Base-by-base conservation (phyloP, 2,797 vertebrate species). In the Acanthurus lineatus region DNA sequence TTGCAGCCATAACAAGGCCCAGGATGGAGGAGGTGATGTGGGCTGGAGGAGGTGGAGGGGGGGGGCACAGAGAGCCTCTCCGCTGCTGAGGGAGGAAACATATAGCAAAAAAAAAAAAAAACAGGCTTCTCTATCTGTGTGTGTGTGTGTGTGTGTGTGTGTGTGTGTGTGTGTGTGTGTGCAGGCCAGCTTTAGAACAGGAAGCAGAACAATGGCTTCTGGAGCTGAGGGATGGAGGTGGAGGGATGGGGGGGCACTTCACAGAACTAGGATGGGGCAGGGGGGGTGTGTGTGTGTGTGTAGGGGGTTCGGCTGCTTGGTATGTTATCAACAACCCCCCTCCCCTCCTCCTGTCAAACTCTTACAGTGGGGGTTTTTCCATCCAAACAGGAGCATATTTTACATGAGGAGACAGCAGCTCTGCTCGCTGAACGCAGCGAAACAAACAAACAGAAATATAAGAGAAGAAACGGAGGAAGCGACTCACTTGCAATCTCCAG, bases 401-500 rank as follows among this genome's bases (percentile, higher is more conserved):
- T 25, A 72, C 38, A 22, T 61, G 59, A 61, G 9, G 4, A 66
- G 67, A 72, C 56, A 65, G 60, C 52, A 0, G 16, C 3, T 1
- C 17, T 11, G 16, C 42, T 2, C 22, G 19, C 28, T 5, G 47
- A 62, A 65, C 45, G 15, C 45, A 17, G 32, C 17, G 25, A 12
- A 56, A 47, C 42, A 47, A 51, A 60, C 12, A 74, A 22, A 58
- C 8, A 45, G 9, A 70, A 38, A 73, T n/a, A 7, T n/a, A 5
- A 17, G n/a, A 69, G 14, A 12, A 4, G 1, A 25, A 25, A 25
- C 25, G 5, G 1, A 9, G 10, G 40, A 40, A 38, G 19, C 58
- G 58, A 94, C 98, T 97, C 94, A 99, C 98, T 89, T 96, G 97
- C 98, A 99, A 56, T 97, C 96, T 68, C 97, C 97, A 0, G 98